Percentiles rank a stretch among this genome's conserved stretches.
Conservation (phyloP, 2,113 vertebrate genomes). For the Ammodytes marinus region DNA sequence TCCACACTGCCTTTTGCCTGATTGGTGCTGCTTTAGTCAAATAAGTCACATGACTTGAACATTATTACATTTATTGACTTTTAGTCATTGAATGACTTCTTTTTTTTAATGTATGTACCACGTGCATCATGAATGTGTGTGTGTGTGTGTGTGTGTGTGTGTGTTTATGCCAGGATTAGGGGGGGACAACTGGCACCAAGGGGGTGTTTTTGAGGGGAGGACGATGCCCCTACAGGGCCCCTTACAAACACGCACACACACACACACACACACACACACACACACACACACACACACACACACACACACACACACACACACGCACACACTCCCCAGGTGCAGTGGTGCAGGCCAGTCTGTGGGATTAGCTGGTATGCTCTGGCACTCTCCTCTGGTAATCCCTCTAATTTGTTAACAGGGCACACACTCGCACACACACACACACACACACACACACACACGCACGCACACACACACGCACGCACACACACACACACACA, state of each 20-base stretch:
- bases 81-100: too few species aligned
- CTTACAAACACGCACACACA: constrained; percentile 30
- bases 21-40: not conserved
- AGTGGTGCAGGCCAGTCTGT: constrained; percentile 74
- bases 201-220: constrained; percentile 1
- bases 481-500: constrained; percentile 8
- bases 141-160: constrained; percentile 6
- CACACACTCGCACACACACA: constrained; percentile 52
- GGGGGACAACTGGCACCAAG: constrained; percentile 1
- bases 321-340: constrained; percentile 66
- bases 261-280: constrained; percentile 2
- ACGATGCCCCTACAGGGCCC: constrained; percentile 19
- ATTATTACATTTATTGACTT: not conserved
- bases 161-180: constrained; percentile 50
- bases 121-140: constrained; percentile 9
- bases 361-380: constrained; percentile 78
- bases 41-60: not conserved
- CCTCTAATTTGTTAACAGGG: constrained; percentile 85
- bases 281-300: constrained; percentile 16
- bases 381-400: constrained; percentile 82
- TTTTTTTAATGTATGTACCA: constrained; percentile 11
- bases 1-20: not conserved
- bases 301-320: not conserved
- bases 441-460: not conserved
- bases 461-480: not conserved